phyloP scores from a whole-genome alignment of 2,888 invertebrate genomes.

The Lasiommata megera region DNA sequence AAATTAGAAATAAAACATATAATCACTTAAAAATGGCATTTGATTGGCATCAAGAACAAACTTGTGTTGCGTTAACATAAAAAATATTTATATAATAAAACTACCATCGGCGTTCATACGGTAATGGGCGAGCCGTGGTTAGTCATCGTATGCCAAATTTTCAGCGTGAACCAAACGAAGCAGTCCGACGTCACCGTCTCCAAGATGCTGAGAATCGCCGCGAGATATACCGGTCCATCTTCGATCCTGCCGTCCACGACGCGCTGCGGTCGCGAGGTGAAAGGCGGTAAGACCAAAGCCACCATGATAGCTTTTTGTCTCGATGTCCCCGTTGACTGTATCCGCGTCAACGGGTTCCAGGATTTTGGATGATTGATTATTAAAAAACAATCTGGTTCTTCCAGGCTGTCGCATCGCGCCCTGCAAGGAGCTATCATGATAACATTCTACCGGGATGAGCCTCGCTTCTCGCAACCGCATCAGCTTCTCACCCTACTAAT shows the following conservation, averaged over 20 bases:
- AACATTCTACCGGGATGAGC: constrained; percentile 97
- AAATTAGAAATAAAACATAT: too few relatives aligned
- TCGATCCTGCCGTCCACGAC: constrained; percentile 91
- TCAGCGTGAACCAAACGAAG: constrained; percentile 83
- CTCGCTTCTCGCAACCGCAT: constrained; percentile 98
- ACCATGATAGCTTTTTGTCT: too few relatives aligned
- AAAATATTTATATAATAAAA: too few relatives aligned
- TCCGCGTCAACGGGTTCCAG: too few relatives aligned
- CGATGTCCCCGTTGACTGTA: too few relatives aligned
- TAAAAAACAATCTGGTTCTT: constrained; percentile 4
- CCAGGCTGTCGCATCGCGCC: constrained; percentile 92
- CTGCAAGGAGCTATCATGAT: constrained; percentile 99
- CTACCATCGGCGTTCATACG: too few relatives aligned
- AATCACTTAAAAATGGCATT: too few relatives aligned
- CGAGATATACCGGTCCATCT: constrained; percentile 94
- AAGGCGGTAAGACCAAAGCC: constrained; percentile 74
- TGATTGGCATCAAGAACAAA: too few relatives aligned
- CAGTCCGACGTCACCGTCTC: constrained; percentile 83
- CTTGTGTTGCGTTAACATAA: too few relatives aligned
- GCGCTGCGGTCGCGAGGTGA: constrained; percentile 93
- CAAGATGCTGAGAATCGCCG: constrained; percentile 89
- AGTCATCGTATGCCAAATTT: too few relatives aligned
- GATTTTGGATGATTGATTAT: too few relatives aligned
- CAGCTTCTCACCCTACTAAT: constrained; percentile 96
- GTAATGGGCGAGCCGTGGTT: too few relatives aligned